These are phyloP conservation scores for Mormyrus proboscirostris DNA, from an alignment of 2,797 vertebrate genomes.

Conservation along the genomic window DNA sequence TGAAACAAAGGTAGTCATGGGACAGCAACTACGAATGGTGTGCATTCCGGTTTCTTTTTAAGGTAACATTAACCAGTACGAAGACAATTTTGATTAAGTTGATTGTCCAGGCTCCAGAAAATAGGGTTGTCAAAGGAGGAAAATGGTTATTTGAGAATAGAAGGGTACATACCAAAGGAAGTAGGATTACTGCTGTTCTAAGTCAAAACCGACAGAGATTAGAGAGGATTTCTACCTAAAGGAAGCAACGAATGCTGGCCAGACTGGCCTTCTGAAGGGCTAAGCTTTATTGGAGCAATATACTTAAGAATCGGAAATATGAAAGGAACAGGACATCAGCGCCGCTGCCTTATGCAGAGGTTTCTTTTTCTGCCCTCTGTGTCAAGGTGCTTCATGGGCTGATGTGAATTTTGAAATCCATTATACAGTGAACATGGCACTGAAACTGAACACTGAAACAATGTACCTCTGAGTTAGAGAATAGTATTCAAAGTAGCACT, in stretches of 20 bases:
- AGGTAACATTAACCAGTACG: neutral
- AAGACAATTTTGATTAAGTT: slow-evolving; percentile 7
- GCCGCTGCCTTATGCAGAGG: neutral
- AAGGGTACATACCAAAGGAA: slow-evolving; percentile 6
- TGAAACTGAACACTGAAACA: neutral
- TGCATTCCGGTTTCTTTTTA: neutral
- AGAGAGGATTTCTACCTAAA: slow-evolving; percentile 11
- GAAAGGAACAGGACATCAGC: neutral
- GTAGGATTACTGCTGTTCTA: slow-evolving; percentile 15
- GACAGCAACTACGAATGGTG: neutral
- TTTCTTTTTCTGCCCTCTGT: neutral
- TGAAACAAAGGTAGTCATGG: neutral
- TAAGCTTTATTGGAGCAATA: neutral
- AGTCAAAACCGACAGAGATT: slow-evolving; percentile 12
- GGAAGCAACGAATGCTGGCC: neutral
- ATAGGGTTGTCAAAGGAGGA: neutral
- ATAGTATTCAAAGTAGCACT: neutral
- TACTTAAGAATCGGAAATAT: neutral
- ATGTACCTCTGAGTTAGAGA: neutral
- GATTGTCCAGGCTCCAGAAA: neutral
- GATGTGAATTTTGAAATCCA: neutral
- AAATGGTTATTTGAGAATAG: slow-evolving; percentile 2
- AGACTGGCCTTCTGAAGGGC: neutral
- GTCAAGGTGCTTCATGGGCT: neutral
- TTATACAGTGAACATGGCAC: neutral